Percentiles rank a stretch among this genome's conserved stretches.
Evolutionary conservation across 2,797 vertebrate genomes (phyloP).

Genomic region (Smutsia temminckii): DNA sequence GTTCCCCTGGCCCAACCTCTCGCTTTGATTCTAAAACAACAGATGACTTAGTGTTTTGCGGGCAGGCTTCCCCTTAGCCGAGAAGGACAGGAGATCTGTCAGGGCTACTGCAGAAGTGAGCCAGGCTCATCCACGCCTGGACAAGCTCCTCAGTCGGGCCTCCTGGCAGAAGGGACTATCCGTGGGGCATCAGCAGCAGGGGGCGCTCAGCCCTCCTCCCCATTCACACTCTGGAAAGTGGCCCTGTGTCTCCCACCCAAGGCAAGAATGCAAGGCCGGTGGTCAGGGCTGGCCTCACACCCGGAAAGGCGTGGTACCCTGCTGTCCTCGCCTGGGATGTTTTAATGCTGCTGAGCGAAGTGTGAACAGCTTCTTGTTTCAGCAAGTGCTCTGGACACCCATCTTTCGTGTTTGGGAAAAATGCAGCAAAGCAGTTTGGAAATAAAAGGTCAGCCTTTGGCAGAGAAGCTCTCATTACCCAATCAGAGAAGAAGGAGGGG

Average conservation of each 20-base stretch:
- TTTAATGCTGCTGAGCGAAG: background rate
- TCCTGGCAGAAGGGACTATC: background rate
- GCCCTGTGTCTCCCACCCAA: background rate
- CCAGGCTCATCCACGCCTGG: background rate
- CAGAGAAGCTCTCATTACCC: background rate
- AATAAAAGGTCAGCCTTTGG: background rate
- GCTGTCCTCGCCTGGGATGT: background rate
- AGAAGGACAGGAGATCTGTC: background rate
- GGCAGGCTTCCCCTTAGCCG: background rate
- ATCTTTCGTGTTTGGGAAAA: background rate
- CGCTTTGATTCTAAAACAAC: background rate
- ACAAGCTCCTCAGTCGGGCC: background rate
- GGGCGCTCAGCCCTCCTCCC: background rate
- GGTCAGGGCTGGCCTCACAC: background rate
- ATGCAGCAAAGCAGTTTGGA: background rate
- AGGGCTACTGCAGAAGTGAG: background rate
- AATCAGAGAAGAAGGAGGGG: background rate
- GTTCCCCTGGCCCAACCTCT: background rate
- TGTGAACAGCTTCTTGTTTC: background rate
- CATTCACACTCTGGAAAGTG: fast-evolving
- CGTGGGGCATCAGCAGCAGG: fast-evolving
- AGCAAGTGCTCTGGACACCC: background rate
- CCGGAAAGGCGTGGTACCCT: background rate
- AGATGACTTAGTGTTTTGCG: background rate
- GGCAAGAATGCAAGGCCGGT: background rate